phyloP scores from a whole-genome alignment of 2,888 invertebrate species.

The Rugalucina vietnamica region DNA sequence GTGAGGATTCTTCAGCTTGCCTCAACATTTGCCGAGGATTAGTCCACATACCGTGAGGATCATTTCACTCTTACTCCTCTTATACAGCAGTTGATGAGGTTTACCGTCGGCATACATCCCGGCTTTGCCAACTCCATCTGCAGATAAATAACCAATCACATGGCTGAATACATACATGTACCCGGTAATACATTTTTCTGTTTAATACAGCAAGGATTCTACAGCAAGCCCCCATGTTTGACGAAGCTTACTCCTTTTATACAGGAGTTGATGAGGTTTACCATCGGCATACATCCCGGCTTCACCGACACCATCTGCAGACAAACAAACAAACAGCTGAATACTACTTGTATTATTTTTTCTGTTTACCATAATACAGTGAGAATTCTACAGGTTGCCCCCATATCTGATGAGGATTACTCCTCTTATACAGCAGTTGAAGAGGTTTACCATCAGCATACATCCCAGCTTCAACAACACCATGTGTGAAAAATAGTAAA shows the following conservation, averaged over 20 bases:
- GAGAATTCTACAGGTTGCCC: no score
- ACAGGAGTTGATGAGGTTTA: constrained; percentile 71
- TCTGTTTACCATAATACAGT: no score
- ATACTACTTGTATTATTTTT: background rate
- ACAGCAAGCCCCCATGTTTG: background rate
- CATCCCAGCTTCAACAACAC: constrained; percentile 66
- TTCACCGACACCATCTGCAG: constrained; percentile 71
- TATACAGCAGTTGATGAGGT: constrained; percentile 73
- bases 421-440: constrained; percentile 69
- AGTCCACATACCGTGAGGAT: constrained; percentile 69
- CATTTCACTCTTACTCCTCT: constrained; percentile 68
- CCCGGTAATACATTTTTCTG: background rate
- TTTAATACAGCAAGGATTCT: no score
- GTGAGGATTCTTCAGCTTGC: background rate
- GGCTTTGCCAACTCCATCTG: constrained; percentile 71
- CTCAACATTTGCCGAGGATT: background rate
- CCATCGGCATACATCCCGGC: constrained; percentile 74
- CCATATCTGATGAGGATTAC: no score
- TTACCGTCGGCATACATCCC: constrained; percentile 76
- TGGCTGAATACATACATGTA: background rate
- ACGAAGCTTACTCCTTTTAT: constrained; percentile 63
- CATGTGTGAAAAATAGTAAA: constrained; percentile 59
- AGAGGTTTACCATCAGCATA: constrained; percentile 76
- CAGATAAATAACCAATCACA: constrained; percentile 11
- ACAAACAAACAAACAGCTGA: background rate